These are phyloP conservation scores for Tupiocoris notatus DNA, from an alignment of 2,888 invertebrate genomes.

Conservation along the genomic window DNA sequence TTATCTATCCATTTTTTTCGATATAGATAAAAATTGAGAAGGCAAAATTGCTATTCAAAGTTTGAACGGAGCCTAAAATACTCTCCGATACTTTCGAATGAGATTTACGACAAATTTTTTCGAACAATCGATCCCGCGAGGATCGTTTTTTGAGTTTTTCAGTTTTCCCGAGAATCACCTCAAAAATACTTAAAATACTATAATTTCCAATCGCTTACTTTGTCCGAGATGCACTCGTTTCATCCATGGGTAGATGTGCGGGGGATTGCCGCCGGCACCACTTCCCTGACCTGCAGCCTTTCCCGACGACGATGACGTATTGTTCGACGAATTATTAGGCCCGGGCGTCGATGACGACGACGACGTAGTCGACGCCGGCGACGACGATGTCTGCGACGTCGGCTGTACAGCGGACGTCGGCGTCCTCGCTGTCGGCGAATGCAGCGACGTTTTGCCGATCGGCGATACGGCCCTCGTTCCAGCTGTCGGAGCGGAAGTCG, in stretches of 20 bases:
- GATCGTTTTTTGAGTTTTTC: no score
- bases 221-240: conserved; percentile 95
- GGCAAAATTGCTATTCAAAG: no score
- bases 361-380: conserved; percentile 59
- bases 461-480: conserved; percentile 63
- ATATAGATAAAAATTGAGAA: no score
- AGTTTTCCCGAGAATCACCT: no score
- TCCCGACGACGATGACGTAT: conserved; percentile 59
- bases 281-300: conserved; percentile 57
- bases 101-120: no score
- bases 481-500: conserved; percentile 64
- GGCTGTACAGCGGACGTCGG: conserved; percentile 63
- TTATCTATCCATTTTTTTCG: no score
- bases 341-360: conserved; percentile 60
- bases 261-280: conserved; percentile 64
- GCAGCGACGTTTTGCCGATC: conserved; percentile 54
- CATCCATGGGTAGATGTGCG: conserved; percentile 99
- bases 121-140: no score
- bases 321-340: conserved; percentile 58
- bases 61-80: no score
- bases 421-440: conserved; percentile 56
- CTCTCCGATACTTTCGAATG: no score
- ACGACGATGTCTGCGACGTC: conserved; percentile 53
- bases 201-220: conserved; percentile 74
- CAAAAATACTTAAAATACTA: background rate